Evolutionary conservation across 2,888 invertebrate genomes (phyloP), one percentile per base, ranked within the genome.

Genomic region (Sminthurides aquaticus): DNA sequence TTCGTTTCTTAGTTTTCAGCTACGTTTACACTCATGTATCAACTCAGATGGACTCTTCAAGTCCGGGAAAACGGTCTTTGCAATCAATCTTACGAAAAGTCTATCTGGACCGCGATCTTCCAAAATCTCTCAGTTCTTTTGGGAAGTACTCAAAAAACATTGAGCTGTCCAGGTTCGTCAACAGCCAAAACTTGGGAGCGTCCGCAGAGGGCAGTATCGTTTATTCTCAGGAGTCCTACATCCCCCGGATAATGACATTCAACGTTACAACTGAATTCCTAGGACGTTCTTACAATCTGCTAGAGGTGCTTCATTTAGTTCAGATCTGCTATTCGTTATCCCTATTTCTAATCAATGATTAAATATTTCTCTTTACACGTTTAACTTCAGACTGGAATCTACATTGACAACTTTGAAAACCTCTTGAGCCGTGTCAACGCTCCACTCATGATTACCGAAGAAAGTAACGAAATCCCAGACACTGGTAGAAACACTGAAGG

Each of bases 21-120:
- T 96, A 89, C 80, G 89, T 96, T 71, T 84, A 86, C n/a, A 85
- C 89, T 0, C 91, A 90, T 72, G 82, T 95, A 29, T 85, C 86
- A 54, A 87, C 87, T 74, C 82, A 91, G 65, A 84, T 89, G 49
- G 84, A 90, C 0, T 88, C 90, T 0, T 85, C 88, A 1, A 90
- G 89, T 77, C 87, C 88, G 0, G 85, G 85, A 76, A 89, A 89
- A 75, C 83, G 83, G 34, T 78, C 79, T 1, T 81, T 84, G n/a
- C 83, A 84, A 68, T 78, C 78, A 25, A 80, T 85, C 52, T 78
- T 58, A 1, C 20, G 59, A 15, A 64, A 64, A 25, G 20, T 64
- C 25, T 58, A 63, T 25, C 22, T 62, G 2, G 62, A 62, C 5
- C n/a, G 29, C 27, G 56, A 79, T 59, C 78, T 84, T 0, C 79